Percentiles rank a stretch among this genome's conserved stretches.
phyloP scores from a whole-genome alignment of 2,888 invertebrate species.

The Drosophila tanythrix region DNA sequence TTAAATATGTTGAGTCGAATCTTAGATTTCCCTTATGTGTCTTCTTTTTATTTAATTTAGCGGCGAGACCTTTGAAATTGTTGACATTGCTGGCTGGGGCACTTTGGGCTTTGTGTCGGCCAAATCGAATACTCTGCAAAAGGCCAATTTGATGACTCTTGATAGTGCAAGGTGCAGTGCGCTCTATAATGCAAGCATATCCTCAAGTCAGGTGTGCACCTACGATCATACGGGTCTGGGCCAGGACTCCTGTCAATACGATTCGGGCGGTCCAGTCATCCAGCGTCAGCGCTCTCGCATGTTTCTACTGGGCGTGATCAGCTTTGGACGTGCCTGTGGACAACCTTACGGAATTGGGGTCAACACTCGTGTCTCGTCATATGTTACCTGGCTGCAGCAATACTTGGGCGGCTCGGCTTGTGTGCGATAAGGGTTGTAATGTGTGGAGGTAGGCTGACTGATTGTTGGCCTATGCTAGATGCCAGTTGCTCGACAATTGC shows the following conservation, averaged over 20 bases:
- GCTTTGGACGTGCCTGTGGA: conserved; percentile 86
- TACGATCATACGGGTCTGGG: conserved; percentile 73
- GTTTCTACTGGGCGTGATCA: conserved; percentile 86
- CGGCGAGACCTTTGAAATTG: conserved; percentile 47
- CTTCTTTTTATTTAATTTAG: conserved; percentile 13
- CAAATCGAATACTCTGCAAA: conserved; percentile 85
- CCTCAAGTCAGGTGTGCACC: conserved; percentile 67
- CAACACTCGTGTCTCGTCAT: conserved; percentile 86
- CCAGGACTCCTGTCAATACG: conserved; percentile 86
- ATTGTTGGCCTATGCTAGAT: conserved; percentile 19
- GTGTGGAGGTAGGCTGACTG: conserved; percentile 3
- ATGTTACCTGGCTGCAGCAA: conserved; percentile 86
- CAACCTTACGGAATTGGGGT: conserved; percentile 84
- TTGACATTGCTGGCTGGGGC: conserved; percentile 86
- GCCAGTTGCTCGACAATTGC: conserved; percentile 25
- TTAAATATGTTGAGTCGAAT: not conserved
- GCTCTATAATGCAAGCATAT: conserved; percentile 57
- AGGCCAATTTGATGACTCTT: conserved; percentile 84
- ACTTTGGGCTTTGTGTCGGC: conserved; percentile 85
- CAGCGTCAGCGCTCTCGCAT: conserved; percentile 83
- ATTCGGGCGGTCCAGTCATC: conserved; percentile 87
- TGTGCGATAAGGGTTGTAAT: conserved; percentile 31
- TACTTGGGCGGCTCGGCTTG: conserved; percentile 75
- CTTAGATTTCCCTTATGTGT: not conserved
- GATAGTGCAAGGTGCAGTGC: conserved; percentile 63